Conservation (phyloP, 2,797 vertebrate genomes). For the Liparis tanakae region DNA sequence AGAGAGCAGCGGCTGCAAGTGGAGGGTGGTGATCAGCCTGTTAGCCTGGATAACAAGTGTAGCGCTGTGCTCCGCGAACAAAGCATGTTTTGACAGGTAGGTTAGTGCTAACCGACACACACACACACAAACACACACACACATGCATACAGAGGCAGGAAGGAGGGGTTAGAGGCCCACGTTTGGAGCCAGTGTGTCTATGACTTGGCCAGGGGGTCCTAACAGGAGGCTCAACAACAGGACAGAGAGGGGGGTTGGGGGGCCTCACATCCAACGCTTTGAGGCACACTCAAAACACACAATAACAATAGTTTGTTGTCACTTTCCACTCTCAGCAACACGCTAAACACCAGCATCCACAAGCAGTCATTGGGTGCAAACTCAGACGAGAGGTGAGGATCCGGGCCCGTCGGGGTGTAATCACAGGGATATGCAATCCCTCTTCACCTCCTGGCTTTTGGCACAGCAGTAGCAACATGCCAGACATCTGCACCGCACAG, state of each 20-base stretch:
- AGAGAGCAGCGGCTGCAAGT: slow-evolving; percentile 57
- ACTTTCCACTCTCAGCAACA: slow-evolving; percentile 46
- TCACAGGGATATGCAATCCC: slow-evolving; percentile 26
- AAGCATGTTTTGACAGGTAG: slow-evolving; percentile 82
- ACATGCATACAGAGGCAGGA: slow-evolving; percentile 45
- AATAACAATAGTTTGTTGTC: slow-evolving; percentile 51
- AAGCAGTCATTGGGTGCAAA: slow-evolving; percentile 18
- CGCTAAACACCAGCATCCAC: slow-evolving; percentile 17
- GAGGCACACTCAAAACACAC: slow-evolving; percentile 55
- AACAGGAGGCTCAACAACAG: slow-evolving; percentile 77
- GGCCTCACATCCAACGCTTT: slow-evolving; percentile 65
- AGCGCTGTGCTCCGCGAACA: slow-evolving; percentile 62
- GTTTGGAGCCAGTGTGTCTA: slow-evolving; percentile 83
- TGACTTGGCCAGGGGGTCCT: slow-evolving; percentile 71
- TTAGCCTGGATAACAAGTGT: slow-evolving; percentile 71
- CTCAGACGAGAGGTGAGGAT: slow-evolving; percentile 44
- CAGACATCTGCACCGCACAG: slow-evolving; percentile 1
- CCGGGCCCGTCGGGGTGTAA: slow-evolving; percentile 46
- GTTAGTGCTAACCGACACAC: slow-evolving; percentile 52
- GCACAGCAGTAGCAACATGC: slow-evolving; percentile 1
- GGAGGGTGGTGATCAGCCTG: slow-evolving; percentile 64
- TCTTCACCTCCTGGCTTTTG: slow-evolving; percentile 40
- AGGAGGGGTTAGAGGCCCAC: slow-evolving; percentile 68
- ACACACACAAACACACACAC: slow-evolving; percentile 45
- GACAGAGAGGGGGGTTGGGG: slow-evolving; percentile 38